These are phyloP conservation scores for Chromoteleia sp. DNA, from an alignment of 2,888 invertebrate species.

Conservation along the genomic window DNA sequence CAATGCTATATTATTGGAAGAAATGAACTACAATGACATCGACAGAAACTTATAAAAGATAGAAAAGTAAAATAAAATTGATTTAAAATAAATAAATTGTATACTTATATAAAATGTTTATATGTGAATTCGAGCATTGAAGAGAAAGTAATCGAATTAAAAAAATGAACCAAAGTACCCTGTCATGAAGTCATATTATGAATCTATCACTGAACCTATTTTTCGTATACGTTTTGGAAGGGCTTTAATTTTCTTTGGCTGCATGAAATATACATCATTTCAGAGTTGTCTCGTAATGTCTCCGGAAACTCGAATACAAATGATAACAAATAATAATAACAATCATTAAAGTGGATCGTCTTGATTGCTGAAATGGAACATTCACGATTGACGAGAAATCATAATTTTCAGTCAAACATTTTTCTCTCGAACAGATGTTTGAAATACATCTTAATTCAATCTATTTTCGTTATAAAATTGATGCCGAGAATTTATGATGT, in stretches of 20 bases:
- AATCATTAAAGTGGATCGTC: conserved; percentile 34
- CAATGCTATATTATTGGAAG: no score
- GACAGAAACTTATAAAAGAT: no score
- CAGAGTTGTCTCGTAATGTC: conserved; percentile 6
- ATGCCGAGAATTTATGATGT: conserved; percentile 4
- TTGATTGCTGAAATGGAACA: conserved; percentile 32
- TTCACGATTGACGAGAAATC: conserved; percentile 57
- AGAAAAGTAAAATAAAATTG: background rate
- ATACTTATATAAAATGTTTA: no score
- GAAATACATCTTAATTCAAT: conserved; percentile 40
- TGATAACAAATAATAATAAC: conserved; percentile 53
- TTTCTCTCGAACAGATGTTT: conserved; percentile 52
- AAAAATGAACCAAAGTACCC: background rate
- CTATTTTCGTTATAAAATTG: conserved; percentile 47
- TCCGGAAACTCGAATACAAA: conserved; percentile 38
- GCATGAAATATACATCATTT: conserved; percentile 38
- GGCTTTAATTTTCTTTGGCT: conserved; percentile 43
- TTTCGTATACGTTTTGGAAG: conserved; percentile 14
- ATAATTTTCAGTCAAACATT: conserved; percentile 37
- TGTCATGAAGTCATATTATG: conserved; percentile 23
- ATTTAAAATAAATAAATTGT: background rate
- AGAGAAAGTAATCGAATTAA: background rate
- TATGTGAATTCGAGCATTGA: no score
- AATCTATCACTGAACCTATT: conserved; percentile 25
- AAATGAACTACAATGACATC: no score